Base-by-base conservation (phyloP, 2,113 vertebrate genomes). In the Capreolus pygargus region DNA sequence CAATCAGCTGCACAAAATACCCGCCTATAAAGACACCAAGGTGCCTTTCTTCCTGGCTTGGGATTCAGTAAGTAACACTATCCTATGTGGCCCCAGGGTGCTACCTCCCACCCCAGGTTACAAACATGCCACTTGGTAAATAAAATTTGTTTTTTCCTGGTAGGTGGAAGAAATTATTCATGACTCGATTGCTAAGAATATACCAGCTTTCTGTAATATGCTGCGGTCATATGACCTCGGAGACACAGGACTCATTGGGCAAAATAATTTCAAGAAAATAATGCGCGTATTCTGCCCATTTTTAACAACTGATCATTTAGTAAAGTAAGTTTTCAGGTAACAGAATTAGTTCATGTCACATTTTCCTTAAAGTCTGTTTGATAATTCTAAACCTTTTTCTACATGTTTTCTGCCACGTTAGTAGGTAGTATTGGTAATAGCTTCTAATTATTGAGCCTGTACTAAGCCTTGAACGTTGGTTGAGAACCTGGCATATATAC, bases 91-190 rank as follows among this genome's bases (percentile, higher is more conserved):
- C 13, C 85, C 6, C 11, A 36, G 60, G 74, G 47, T 3, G 55
- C 27, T 28, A 0, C 36, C 25, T 0, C 5, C 7, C 25, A 0
- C 5, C 6, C 79, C 9, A 1, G 58, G 21, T 11, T n/a, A 9
- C 57, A 28, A 1, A 43, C 4, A 13, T 1, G 14, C 36, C 3
- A 2, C 81, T 13, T 1, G 8, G 36, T 36, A 13, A 54, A 89
- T 54, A 23, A 1, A 14, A 78, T 84, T 2, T 2, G 13, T 6
- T 3, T 12, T 33, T 45, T 58, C 21, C 2, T 33, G 23, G 19
- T 92, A 99, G 98, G 97, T 98, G 84, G 98, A 98, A 60, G 96
- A 97, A 33, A 93, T 98, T 28, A 89, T 98, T 54, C 89, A 79
- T 7, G 98, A 98, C 2, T 92, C 98, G 19, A 83, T 99, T 23